phyloP scores from a whole-genome alignment of 2,797 vertebrate species.

The Morelia viridis region DNA sequence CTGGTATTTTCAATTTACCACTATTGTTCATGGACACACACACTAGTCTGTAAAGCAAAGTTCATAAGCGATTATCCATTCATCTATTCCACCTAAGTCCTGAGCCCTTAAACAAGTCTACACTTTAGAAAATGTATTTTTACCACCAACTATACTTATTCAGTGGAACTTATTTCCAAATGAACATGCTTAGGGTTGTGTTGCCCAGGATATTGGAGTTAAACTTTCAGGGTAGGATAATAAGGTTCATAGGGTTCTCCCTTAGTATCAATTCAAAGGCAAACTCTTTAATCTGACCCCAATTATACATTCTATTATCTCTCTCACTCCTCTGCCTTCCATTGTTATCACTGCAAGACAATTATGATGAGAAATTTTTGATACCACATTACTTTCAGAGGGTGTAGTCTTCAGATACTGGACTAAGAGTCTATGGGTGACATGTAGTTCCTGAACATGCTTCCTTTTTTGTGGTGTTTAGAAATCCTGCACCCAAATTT shows the following conservation, averaged over 20 bases:
- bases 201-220: not conserved
- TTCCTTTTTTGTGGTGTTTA: not conserved
- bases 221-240: not conserved
- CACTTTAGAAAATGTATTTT: not conserved
- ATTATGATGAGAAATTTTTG: no score
- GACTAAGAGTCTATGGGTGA: no score
- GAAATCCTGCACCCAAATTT: not conserved
- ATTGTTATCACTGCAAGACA: no score
- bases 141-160: not conserved
- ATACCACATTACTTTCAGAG: no score
- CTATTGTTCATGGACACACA: not conserved
- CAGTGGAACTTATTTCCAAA: not conserved
- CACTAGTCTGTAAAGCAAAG: not conserved
- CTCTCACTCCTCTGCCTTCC: no score
- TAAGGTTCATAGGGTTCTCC: no score
- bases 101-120: not conserved
- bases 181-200: not conserved
- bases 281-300: not conserved
- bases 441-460: not conserved
- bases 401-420: no score
- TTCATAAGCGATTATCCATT: not conserved
- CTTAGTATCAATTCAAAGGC: not conserved
- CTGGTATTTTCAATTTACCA: conserved; percentile 6
- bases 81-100: not conserved
- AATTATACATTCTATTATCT: not conserved